Base-by-base conservation (phyloP, 2,888 invertebrate genomes). In the Oxytorus armatus region DNA sequence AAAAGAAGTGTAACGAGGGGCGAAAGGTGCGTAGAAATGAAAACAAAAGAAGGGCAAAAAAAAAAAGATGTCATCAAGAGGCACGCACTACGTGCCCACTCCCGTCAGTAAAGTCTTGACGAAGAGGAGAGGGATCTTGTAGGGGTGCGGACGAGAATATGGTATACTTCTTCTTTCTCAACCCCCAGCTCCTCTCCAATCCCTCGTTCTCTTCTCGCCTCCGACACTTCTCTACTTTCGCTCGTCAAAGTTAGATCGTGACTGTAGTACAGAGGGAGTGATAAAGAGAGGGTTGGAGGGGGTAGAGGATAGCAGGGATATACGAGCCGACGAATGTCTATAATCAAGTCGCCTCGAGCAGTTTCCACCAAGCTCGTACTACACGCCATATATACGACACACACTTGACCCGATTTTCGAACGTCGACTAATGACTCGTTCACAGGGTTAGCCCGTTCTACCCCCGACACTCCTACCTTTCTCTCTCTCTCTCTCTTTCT, bases 401-500 rank as follows among this genome's bases (percentile, higher is more conserved):
- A 73, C 77, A 82, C 88, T 88, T 87, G 88, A 88, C 88, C 88
- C 82, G 83, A 79, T 88, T 88, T 80, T 73, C 66, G 75, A 77
- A 82, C 81, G 79, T 84, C 83, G 84, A 84, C 85, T 84, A 84
- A 85, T 79, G 84, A 85, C 83, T 85, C 82, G 79, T 79, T 82
- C 79, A 55, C 49, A 57, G 73, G 63, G 68, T 65, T 77, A 53
- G 44, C 74, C 49, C 51, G 61, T 74, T 65, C 55, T 70, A n/a
- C n/a, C n/a, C 53, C 65, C 42, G 53, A 65, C 39, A 69, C 44
- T 39, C 39, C 1, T 16, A n/a, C 16, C 14, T 14, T 1, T 2
- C 44, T 18, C 18, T 36, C 57, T 16, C 1, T 33, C 10, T 55
- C 1, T 14, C 18, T n/a, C n/a, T 14, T 4, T 66, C 21, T 14